Evolutionary conservation across 2,113 vertebrate genomes (phyloP).

Genomic region (Melospiza georgiana): DNA sequence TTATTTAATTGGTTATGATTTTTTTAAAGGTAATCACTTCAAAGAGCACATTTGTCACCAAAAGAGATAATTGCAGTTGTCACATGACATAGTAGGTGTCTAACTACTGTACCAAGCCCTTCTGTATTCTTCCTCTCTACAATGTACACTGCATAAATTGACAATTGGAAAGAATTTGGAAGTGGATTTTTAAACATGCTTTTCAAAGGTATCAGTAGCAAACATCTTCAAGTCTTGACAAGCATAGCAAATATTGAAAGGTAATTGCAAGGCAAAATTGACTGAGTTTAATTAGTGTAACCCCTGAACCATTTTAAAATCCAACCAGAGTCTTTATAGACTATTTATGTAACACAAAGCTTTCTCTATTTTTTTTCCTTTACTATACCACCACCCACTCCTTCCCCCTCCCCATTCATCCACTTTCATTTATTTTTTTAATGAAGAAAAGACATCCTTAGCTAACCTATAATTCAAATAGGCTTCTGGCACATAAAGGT

Average conservation of each 20-base stretch:
- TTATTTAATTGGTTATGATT: conserved; percentile 80
- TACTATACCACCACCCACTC: no score
- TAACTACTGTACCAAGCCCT: conserved; percentile 55
- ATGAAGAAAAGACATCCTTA: neutral
- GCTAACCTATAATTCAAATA: neutral
- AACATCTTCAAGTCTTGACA: conserved; percentile 38
- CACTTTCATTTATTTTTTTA: neutral
- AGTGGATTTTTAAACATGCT: conserved; percentile 30
- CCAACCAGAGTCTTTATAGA: neutral
- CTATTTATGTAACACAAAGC: neutral
- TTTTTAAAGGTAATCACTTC: conserved; percentile 77
- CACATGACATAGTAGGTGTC: conserved; percentile 68
- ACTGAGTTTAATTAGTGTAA: conserved; percentile 51
- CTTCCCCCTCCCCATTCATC: neutral
- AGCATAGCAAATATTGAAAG: conserved; percentile 38
- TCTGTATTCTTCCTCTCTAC: conserved; percentile 10
- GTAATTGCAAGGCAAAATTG: conserved; percentile 57
- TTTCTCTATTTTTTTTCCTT: neutral
- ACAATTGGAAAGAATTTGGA: conserved; percentile 29
- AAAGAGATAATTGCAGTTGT: conserved; percentile 77
- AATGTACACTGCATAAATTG: conserved; percentile 29
- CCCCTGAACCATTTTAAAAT: conserved; percentile 41
- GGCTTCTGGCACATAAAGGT: conserved; percentile 6
- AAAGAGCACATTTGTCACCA: conserved; percentile 73
- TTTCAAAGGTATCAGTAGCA: conserved; percentile 57